phyloP scores from a whole-genome alignment of 2,797 vertebrate species.

The Pipistrellus pipistrellus region DNA sequence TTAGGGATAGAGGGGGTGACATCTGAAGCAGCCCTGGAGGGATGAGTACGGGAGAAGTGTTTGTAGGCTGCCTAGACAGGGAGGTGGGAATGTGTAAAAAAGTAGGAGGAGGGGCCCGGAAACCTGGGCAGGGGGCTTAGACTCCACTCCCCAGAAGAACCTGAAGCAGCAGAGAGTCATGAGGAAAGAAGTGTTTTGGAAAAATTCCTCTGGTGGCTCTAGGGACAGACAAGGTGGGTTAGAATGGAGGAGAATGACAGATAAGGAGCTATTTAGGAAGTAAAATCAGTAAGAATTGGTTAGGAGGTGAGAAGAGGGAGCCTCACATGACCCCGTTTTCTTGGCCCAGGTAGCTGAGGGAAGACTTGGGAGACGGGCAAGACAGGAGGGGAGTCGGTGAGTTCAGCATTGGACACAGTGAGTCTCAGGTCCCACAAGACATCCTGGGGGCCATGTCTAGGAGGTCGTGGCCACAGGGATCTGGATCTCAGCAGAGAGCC shows the following conservation, averaged over 20 bases:
- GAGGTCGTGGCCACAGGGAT: neutral
- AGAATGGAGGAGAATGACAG: neutral
- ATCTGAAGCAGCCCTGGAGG: neutral
- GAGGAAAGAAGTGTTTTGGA: constrained; percentile 43
- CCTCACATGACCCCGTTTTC: neutral
- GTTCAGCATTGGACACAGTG: neutral
- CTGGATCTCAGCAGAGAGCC: constrained; percentile 49
- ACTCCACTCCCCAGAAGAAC: constrained; percentile 20
- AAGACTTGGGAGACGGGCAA: neutral
- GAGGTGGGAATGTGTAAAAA: neutral
- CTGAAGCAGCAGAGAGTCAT: constrained; percentile 35
- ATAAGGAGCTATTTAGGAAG: neutral
- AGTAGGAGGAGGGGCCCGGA: neutral
- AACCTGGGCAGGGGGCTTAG: neutral
- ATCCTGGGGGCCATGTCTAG: neutral
- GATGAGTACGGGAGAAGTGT: neutral
- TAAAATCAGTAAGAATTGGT: constrained; percentile 4
- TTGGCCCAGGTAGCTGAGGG: neutral
- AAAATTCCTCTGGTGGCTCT: constrained; percentile 22
- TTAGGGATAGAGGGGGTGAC: neutral
- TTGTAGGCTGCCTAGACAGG: neutral
- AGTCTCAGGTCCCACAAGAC: neutral
- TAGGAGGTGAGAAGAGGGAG: constrained; percentile 9
- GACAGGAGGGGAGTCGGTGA: neutral
- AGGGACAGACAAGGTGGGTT: neutral